Conservation (phyloP, 1,140 invertebrate genomes). For the Lordiphosa collinella region DNA sequence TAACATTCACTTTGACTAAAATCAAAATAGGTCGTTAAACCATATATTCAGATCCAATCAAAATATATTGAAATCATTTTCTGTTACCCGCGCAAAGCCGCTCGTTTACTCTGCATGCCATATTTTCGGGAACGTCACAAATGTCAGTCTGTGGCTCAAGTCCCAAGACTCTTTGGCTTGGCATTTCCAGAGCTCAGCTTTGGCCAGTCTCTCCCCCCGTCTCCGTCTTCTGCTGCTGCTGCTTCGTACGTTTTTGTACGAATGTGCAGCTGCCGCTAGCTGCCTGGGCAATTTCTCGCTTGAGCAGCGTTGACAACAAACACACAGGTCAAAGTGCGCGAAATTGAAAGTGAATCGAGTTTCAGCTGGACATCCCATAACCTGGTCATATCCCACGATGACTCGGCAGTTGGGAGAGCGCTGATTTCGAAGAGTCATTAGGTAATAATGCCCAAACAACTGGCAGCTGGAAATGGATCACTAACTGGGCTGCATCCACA, state of each 20-base stretch:
- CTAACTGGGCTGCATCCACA: neutral
- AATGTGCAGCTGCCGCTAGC: constrained; percentile 45
- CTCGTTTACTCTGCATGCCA: too few relatives aligned
- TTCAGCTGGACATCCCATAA: constrained; percentile 35
- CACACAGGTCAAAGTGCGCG: constrained; percentile 36
- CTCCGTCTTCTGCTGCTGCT: neutral
- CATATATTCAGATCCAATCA: too few relatives aligned
- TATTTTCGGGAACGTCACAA: neutral
- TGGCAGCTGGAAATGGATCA: constrained; percentile 8
- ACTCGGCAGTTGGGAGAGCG: constrained; percentile 51
- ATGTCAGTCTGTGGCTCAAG: neutral
- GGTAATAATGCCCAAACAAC: constrained; percentile 46
- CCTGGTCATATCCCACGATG: too few relatives aligned
- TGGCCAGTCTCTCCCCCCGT: neutral
- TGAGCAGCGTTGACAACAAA: constrained; percentile 46
- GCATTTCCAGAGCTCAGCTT: neutral
- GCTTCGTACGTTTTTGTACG: neutral
- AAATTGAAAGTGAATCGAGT: constrained; percentile 58
- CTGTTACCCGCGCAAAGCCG: too few relatives aligned
- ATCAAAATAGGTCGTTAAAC: too few relatives aligned
- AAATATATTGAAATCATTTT: too few relatives aligned
- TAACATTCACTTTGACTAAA: too few relatives aligned
- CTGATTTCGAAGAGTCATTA: constrained; percentile 40
- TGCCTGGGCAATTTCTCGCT: constrained; percentile 66
- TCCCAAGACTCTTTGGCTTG: neutral